Base-by-base conservation (phyloP, 2,113 vertebrate genomes). In the Rattus rattus region DNA sequence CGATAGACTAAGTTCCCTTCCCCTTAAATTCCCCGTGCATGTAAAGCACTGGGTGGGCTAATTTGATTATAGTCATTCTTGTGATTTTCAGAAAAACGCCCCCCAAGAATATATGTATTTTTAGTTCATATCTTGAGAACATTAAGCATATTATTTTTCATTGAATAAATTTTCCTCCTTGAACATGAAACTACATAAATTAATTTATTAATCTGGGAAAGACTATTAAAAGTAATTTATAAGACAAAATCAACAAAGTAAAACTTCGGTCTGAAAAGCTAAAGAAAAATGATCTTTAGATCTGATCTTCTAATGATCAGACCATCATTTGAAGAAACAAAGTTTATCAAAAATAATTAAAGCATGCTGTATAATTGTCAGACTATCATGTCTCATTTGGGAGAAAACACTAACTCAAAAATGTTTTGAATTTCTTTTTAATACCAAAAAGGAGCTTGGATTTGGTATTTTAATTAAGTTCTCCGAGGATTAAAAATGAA, bases 221-320 rank as follows among this genome's bases (percentile, higher is more conserved):
- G 14, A 1, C 75, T 49, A 80, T 80, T 80, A 52, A 93, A 91
- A 87, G 43, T 20, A 63, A 69, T 88, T 75, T 96, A 20, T 16
- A 76, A 86, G 16, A 69, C 28, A 93, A 91, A 89, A 22, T 75
- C 13, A 89, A 80, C 54, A 67, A 90, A 69, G 36, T 61, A 59
- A 91, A 54, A 30, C 72, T 94, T 80, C 93, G 28, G 75, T 96
- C 26, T 39, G 2, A 88, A 95, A 91, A 84, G 19, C 7, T 89
- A 79, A 89, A 84, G 61, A 61, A 24, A 72, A 43, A 43, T 43
- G 43, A 43, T 43, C 43, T 43, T 43, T 43, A 43, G 43, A 43
- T 43, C 2, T 43, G 43, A 43, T 43, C 43, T 43, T 43, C 43
- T 43, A 43, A 43, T 43, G 43, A 52, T 56, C 84, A 76, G 33